Conservation (phyloP, 2,888 invertebrate species). For the Muschampia plurimacula region DNA sequence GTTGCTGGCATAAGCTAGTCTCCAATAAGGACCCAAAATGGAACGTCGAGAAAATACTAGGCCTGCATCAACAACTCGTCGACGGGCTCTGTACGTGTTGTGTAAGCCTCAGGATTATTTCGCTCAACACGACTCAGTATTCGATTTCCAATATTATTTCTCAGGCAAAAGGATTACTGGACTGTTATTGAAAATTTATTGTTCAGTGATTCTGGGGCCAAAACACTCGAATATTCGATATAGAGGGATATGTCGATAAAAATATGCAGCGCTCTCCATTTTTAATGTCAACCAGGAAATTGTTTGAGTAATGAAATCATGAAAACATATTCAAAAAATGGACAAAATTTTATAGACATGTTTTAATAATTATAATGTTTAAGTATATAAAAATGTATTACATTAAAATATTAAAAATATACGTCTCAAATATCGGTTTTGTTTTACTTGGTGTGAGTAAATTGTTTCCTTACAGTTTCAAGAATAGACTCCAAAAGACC, state of each 20-base stretch:
- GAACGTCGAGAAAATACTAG: constrained; percentile 3
- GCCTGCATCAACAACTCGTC: not conserved
- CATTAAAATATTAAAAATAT: too few relatives aligned
- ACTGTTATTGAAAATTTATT: constrained; percentile 46
- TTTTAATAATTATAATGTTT: too few relatives aligned
- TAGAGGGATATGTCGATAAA: not conserved
- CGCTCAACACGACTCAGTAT: constrained; percentile 47
- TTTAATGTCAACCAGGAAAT: constrained; percentile 8
- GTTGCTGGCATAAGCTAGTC: not conserved
- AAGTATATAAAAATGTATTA: too few relatives aligned
- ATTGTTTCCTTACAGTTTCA: too few relatives aligned
- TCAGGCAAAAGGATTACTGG: constrained; percentile 41
- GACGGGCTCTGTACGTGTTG: constrained; percentile 6
- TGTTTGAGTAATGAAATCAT: constrained; percentile 2
- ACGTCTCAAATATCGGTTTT: too few relatives aligned
- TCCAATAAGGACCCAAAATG: constrained; percentile 10
- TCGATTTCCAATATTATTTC: constrained; percentile 51
- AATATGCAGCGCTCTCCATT: constrained; percentile 2
- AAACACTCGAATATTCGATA: constrained; percentile 5
- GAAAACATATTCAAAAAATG: not conserved
- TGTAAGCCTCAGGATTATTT: constrained; percentile 55
- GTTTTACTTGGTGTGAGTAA: too few relatives aligned
- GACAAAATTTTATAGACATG: too few relatives aligned
- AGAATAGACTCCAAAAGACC: too few relatives aligned
- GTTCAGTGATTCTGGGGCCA: constrained; percentile 17